Percentiles rank a stretch among this genome's conserved stretches.
phyloP scores from a whole-genome alignment of 2,888 invertebrate genomes.

The Phortica okadai region DNA sequence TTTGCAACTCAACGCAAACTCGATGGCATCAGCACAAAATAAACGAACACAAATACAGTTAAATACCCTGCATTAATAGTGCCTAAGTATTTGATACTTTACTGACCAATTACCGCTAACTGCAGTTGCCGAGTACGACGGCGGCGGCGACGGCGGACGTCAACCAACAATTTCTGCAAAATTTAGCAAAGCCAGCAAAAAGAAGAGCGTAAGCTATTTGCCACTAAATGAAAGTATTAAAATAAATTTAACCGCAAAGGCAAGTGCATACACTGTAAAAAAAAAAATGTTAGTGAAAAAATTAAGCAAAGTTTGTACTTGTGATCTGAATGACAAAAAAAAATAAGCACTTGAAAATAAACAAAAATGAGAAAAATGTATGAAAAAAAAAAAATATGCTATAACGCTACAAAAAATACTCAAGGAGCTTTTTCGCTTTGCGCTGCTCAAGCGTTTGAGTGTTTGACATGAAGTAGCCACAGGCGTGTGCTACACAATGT shows the following conservation, averaged over 20 bases:
- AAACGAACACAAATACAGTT: background rate
- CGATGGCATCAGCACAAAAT: background rate
- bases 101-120: background rate
- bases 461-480: background rate
- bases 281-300: background rate
- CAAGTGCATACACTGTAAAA: background rate
- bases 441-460: background rate
- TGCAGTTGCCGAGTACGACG: background rate
- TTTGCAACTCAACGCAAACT: background rate
- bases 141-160: background rate
- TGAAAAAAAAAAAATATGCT: background rate
- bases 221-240: slow-evolving; percentile 26
- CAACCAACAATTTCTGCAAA: slow-evolving; percentile 10
- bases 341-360: background rate
- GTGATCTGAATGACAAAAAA: background rate
- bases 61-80: background rate
- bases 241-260: slow-evolving; percentile 12
- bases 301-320: background rate
- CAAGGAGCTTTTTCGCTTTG: background rate
- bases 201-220: background rate
- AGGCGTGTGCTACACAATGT: background rate
- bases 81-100: slow-evolving; percentile 5
- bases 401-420: too few species aligned
- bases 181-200: slow-evolving; percentile 3
- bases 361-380: too few species aligned